Percentiles rank a stretch among this genome's conserved stretches.
phyloP scores from a whole-genome alignment of 2,797 vertebrate genomes.

The Numenius phaeopus region DNA sequence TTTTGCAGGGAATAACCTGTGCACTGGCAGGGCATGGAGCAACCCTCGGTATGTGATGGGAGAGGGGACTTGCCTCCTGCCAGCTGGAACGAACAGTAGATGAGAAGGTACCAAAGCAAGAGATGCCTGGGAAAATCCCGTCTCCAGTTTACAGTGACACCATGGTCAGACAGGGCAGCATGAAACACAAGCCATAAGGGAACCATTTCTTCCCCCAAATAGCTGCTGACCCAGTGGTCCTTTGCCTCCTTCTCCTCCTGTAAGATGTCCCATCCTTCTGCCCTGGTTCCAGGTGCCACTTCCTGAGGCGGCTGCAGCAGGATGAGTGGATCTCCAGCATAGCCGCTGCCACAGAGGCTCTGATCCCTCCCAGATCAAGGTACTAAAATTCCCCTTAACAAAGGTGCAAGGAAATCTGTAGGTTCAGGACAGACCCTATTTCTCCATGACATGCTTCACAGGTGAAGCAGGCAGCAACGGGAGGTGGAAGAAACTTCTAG shows the following conservation, averaged over 20 bases:
- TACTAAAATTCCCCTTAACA: neutral
- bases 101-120: neutral
- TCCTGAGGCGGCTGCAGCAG: neutral
- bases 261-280: fast-evolving
- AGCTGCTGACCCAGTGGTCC: fast-evolving
- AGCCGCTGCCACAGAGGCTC: neutral
- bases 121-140: neutral
- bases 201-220: neutral
- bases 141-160: neutral
- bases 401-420: neutral
- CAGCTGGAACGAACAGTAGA: fast-evolving
- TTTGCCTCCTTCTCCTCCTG: neutral
- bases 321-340: neutral
- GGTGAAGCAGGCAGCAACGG: fast-evolving
- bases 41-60: neutral
- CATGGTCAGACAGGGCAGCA: neutral
- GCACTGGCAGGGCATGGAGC: neutral
- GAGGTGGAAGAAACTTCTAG: neutral
- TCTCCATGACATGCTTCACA: fast-evolving
- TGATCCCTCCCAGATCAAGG: neutral
- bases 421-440: neutral
- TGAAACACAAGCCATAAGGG: fast-evolving
- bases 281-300: fast-evolving
- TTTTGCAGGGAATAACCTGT: neutral
- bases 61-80: neutral